Percentiles rank a stretch among this genome's conserved stretches.
These are phyloP conservation scores for Trachops cirrhosus DNA, from an alignment of 2,797 vertebrate genomes.

Conservation along the genomic window DNA sequence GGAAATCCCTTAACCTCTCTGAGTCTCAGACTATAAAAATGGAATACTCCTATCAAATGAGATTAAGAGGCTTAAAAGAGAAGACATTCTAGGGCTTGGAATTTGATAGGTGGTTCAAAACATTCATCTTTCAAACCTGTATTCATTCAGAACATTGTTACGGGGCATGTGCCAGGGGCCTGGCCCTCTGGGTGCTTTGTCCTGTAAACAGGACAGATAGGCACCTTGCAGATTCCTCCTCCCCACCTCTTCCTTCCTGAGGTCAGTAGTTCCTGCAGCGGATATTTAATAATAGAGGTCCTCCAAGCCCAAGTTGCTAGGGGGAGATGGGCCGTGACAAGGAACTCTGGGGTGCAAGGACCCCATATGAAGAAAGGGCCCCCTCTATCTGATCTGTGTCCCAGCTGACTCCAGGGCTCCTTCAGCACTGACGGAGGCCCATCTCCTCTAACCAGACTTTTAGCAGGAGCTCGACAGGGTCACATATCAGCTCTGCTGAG, in stretches of 20 bases:
- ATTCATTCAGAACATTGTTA: background rate
- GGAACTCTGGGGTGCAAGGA: background rate
- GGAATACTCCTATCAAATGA: background rate
- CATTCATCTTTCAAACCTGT: no score
- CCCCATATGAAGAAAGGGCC: background rate
- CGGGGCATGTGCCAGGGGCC: fast-evolving
- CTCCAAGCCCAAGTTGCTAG: background rate
- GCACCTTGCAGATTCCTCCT: background rate
- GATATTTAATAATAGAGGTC: background rate
- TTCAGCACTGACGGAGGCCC: background rate
- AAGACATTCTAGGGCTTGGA: background rate
- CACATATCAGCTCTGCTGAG: background rate
- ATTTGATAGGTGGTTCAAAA: background rate
- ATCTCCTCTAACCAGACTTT: background rate
- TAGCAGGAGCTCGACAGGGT: background rate
- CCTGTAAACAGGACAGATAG: background rate
- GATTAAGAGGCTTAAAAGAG: background rate
- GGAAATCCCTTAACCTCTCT: background rate
- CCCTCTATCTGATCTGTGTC: background rate
- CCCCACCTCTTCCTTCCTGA: background rate
- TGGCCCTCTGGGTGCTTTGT: fast-evolving
- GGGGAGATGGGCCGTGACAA: fast-evolving
- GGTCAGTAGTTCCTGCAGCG: background rate
- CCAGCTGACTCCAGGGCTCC: background rate
- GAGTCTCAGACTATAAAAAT: background rate